phyloP scores from a whole-genome alignment of 1,140 invertebrate genomes.

The Drosophila burlai region DNA sequence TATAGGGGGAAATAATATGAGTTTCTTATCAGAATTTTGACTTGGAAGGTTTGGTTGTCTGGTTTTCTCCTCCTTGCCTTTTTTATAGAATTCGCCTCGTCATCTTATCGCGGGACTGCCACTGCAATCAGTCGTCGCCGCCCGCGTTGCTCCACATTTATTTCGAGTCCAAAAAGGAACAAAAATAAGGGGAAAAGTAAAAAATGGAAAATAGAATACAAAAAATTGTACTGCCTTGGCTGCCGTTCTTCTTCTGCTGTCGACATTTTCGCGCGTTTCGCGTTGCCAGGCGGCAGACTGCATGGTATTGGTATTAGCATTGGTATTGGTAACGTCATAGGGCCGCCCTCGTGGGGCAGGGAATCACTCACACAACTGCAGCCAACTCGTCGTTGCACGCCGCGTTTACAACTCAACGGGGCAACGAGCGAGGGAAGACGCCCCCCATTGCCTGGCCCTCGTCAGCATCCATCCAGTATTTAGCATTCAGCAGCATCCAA shows the following conservation, averaged over 20 bases:
- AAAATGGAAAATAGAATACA: slow-evolving; percentile 5
- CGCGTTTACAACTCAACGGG: slow-evolving; percentile 55
- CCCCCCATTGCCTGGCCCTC: slow-evolving; percentile 58
- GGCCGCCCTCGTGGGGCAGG: slow-evolving; percentile 30
- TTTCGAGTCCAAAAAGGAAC: slow-evolving; percentile 17
- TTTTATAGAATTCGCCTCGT: slow-evolving; percentile 53
- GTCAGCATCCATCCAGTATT: slow-evolving; percentile 25
- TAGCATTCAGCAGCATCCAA: slow-evolving; percentile 34
- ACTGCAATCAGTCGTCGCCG: slow-evolving; percentile 62
- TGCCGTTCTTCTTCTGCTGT: slow-evolving; percentile 40
- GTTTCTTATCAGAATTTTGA: neutral
- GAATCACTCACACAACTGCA: slow-evolving; percentile 24
- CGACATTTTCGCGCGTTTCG: slow-evolving; percentile 59
- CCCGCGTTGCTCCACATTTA: slow-evolving; percentile 49
- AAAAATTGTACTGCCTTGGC: slow-evolving; percentile 22
- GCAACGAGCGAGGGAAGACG: slow-evolving; percentile 28
- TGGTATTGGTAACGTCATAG: slow-evolving; percentile 12
- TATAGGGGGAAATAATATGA: neutral
- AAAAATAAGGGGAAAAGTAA: slow-evolving; percentile 17
- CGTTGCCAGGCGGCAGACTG: slow-evolving; percentile 65
- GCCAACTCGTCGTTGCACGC: slow-evolving; percentile 28
- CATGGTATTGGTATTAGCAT: slow-evolving; percentile 30
- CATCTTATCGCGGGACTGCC: slow-evolving; percentile 67
- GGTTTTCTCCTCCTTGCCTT: slow-evolving; percentile 17
- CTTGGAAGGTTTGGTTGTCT: slow-evolving; percentile 13